These are phyloP conservation scores for Synergus gifuensis DNA, from an alignment of 2,888 invertebrate genomes.

Conservation along the genomic window DNA sequence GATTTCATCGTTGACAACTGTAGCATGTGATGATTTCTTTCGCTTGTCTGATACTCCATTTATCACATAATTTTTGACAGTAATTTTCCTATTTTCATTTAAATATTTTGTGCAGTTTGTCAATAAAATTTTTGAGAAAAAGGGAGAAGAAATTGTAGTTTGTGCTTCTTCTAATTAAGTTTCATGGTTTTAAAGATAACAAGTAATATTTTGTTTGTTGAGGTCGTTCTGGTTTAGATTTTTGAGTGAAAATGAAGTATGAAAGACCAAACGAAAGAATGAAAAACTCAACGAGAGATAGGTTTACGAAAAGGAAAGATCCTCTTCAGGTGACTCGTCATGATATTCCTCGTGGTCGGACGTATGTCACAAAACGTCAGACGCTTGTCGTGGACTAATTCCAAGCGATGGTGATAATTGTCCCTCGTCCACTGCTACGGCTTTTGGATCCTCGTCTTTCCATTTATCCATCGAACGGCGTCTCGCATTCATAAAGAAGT, in stretches of 20 bases:
- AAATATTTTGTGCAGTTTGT: not conserved
- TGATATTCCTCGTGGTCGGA: slow-evolving; percentile 78
- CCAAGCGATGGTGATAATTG: slow-evolving; percentile 77
- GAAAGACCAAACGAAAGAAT: slow-evolving; percentile 7
- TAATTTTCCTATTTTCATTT: not conserved
- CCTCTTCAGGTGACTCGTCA: slow-evolving; percentile 76
- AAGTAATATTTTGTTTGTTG: not conserved
- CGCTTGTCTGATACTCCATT: slow-evolving; percentile 13
- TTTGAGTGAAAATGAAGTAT: not conserved
- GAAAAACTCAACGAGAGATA: slow-evolving; percentile 23
- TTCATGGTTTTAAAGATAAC: not conserved
- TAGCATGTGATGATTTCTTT: slow-evolving; percentile 17
- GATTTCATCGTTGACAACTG: slow-evolving; percentile 29
- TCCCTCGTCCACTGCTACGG: slow-evolving; percentile 77
- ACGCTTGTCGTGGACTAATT: slow-evolving; percentile 74
- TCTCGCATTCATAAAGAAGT: slow-evolving; percentile 99
- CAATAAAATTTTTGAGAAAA: not conserved
- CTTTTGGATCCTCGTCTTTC: slow-evolving; percentile 94
- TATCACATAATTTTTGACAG: not conserved
- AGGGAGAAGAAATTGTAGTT: not conserved
- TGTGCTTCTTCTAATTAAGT: not conserved
- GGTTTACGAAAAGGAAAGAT: slow-evolving; percentile 75
- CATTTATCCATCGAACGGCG: slow-evolving; percentile 98
- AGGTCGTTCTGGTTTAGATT: not conserved
- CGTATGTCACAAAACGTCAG: slow-evolving; percentile 78